A percentile compares a stretch with the other conserved stretches of the same genome.
These are phyloP conservation scores for Phoronis australis DNA, from an alignment of 2,888 invertebrate species.

Conservation along the genomic window DNA sequence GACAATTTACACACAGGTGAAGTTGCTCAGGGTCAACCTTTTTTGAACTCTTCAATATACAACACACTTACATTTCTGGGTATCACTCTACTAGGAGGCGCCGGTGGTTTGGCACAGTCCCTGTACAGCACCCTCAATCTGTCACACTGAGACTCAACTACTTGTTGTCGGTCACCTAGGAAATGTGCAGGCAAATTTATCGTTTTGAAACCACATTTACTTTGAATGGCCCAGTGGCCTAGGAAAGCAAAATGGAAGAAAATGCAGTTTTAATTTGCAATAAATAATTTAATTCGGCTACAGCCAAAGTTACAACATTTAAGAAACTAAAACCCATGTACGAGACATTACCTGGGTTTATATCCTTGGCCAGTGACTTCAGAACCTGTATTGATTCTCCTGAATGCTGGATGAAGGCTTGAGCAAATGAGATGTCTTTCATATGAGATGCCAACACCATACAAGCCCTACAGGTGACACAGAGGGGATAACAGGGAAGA, in stretches of 20 bases:
- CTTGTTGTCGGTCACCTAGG: slow-evolving; percentile 32
- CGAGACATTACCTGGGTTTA: slow-evolving; percentile 37
- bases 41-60: neutral
- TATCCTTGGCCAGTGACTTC: slow-evolving; percentile 49
- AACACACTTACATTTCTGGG: slow-evolving; percentile 29
- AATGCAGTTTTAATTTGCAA: too few relatives aligned
- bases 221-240: too few relatives aligned
- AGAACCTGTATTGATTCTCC: slow-evolving; percentile 43
- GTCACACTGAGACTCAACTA: slow-evolving; percentile 44
- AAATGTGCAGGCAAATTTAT: too few relatives aligned
- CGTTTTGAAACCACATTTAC: too few relatives aligned
- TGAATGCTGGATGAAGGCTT: slow-evolving; percentile 43
- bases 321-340: too few relatives aligned
- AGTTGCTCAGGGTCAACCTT: neutral
- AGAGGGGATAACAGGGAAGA: too few relatives aligned
- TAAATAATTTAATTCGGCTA: too few relatives aligned
- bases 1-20: too few relatives aligned
- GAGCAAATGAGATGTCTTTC: slow-evolving; percentile 41
- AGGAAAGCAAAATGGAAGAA: too few relatives aligned
- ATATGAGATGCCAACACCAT: slow-evolving; percentile 45
- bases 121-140: slow-evolving; percentile 48
- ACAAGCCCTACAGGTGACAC: slow-evolving; percentile 35
- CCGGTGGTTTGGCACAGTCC: slow-evolving; percentile 53
- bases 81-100: slow-evolving; percentile 42
- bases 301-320: too few relatives aligned